Percentiles rank a stretch among this genome's conserved stretches.
phyloP scores from a whole-genome alignment of 2,888 invertebrate species.

The Xylocampa areola region DNA sequence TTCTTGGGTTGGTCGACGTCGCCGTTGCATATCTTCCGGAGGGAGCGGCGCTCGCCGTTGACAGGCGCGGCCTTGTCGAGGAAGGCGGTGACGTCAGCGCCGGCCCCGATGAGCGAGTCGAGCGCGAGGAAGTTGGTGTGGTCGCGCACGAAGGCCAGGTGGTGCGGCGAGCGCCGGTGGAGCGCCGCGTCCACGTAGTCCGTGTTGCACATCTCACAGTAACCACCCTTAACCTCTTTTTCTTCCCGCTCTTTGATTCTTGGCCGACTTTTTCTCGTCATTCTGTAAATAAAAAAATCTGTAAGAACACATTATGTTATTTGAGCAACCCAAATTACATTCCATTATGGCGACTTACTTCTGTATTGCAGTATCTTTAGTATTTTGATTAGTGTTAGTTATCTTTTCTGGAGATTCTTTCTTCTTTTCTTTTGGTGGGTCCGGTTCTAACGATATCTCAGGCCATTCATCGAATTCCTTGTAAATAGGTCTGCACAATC shows the following conservation, averaged over 20 bases:
- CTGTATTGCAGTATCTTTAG: constrained; percentile 63
- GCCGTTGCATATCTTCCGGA: constrained; percentile 82
- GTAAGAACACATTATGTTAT: constrained; percentile 24
- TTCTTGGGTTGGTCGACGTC: constrained; percentile 69
- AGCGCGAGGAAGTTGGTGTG: constrained; percentile 93
- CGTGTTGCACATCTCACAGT: constrained; percentile 94
- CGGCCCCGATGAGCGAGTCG: constrained; percentile 92
- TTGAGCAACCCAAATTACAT: constrained; percentile 7
- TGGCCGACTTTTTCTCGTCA: constrained; percentile 88
- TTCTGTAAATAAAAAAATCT: constrained; percentile 76
- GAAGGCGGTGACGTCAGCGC: constrained; percentile 92
- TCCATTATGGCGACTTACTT: constrained; percentile 72
- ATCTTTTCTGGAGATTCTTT: constrained; percentile 72
- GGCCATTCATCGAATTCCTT: constrained; percentile 92
- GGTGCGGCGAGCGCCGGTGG: constrained; percentile 93
- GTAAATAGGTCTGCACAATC: constrained; percentile 90
- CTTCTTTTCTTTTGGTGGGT: constrained; percentile 79
- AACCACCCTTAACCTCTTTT: constrained; percentile 89
- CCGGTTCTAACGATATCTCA: constrained; percentile 83
- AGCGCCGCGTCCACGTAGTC: constrained; percentile 92
- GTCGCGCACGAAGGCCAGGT: constrained; percentile 93
- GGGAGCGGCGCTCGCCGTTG: constrained; percentile 79
- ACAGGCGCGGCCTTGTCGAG: constrained; percentile 89
- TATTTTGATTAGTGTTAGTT: constrained; percentile 64
- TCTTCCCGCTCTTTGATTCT: constrained; percentile 84